phyloP scores from a whole-genome alignment of 37 sponge, comb jelly and placozoan species.

The Diacarnus erythraeanus region DNA sequence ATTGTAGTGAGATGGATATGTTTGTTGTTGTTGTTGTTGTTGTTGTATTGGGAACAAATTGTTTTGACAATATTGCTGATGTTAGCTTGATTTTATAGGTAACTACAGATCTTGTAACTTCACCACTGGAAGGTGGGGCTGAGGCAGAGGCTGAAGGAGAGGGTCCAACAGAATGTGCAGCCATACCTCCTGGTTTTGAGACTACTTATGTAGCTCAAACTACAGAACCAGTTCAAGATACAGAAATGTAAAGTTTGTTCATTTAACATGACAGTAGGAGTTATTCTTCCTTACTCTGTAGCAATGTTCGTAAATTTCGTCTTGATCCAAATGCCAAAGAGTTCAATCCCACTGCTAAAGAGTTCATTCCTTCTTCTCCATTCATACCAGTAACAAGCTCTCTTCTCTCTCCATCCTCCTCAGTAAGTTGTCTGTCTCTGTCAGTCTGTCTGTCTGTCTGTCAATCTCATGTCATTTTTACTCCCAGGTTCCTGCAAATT shows the following conservation, averaged over 20 bases:
- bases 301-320: slow-evolving; percentile 16
- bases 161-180: neutral
- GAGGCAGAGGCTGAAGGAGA: neutral
- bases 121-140: neutral
- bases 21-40: no score
- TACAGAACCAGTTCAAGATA: neutral
- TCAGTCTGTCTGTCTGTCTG: neutral
- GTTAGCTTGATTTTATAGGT: no score
- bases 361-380: slow-evolving; percentile 18
- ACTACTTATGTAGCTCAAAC: neutral
- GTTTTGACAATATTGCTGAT: no score
- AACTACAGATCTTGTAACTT: no score
- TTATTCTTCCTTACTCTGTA: no score
- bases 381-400: neutral
- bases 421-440: neutral
- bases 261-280: no score
- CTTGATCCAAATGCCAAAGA: slow-evolving; percentile 42
- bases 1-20: no score
- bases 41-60: no score
- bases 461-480: neutral
- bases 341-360: slow-evolving; percentile 43
- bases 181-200: neutral
- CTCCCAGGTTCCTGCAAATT: neutral
- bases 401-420: neutral
- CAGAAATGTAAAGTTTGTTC: neutral